A percentile compares a stretch with the other conserved stretches of the same genome.
phyloP scores from a whole-genome alignment of 2,113 vertebrate genomes.

The Todiramphus chloris region DNA sequence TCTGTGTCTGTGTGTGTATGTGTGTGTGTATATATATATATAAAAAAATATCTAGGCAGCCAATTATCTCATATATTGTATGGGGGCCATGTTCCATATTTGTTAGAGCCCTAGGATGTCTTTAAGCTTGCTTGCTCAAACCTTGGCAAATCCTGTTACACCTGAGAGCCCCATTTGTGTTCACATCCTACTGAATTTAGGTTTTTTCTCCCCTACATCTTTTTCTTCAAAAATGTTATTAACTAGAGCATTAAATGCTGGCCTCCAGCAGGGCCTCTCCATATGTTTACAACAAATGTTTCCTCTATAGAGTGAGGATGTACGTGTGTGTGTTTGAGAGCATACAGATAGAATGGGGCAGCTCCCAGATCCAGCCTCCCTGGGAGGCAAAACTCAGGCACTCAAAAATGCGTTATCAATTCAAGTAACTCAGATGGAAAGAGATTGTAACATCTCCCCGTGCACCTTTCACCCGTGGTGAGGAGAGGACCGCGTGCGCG shows the following conservation, averaged over 20 bases:
- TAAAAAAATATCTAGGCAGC: background rate
- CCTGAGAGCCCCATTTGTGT: slow-evolving; percentile 25
- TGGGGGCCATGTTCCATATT: background rate
- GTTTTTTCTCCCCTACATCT: background rate
- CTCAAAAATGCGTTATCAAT: background rate
- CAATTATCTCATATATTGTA: background rate
- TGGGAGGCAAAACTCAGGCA: background rate
- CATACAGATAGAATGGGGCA: background rate
- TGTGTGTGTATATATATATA: fast-evolving
- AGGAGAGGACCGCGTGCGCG: background rate
- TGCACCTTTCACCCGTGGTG: background rate
- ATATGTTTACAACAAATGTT: slow-evolving; percentile 73
- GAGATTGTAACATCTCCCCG: background rate
- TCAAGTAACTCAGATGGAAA: background rate
- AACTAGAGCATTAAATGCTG: slow-evolving; percentile 83
- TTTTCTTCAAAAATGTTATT: slow-evolving; percentile 54
- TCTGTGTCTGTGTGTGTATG: background rate
- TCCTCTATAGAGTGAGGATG: background rate
- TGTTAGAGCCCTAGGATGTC: background rate
- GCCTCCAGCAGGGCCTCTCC: slow-evolving; percentile 74
- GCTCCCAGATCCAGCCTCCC: background rate
- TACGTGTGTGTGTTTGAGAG: slow-evolving; percentile 6
- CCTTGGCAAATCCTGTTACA: slow-evolving; percentile 17
- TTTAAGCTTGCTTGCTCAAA: background rate
- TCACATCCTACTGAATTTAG: slow-evolving; percentile 4